These are phyloP conservation scores for Xestia c-nigrum DNA, from an alignment of 2,888 invertebrate genomes.

Conservation along the genomic window DNA sequence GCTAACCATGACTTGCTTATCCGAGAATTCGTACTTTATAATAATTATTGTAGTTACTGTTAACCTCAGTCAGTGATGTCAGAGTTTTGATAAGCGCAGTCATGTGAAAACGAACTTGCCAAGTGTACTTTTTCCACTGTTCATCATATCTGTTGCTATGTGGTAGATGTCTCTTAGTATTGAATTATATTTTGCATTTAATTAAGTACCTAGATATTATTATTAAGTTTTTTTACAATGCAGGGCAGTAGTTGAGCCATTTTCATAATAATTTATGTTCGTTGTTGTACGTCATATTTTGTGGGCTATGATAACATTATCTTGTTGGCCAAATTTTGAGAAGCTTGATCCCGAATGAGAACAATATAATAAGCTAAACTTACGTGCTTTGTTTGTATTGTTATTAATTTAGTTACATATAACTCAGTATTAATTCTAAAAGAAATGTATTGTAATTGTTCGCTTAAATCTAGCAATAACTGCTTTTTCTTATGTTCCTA, in stretches of 20 bases:
- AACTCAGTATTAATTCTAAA: slow-evolving; percentile 62
- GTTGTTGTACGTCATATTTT: slow-evolving; percentile 25
- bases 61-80: slow-evolving; percentile 67
- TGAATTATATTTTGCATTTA: slow-evolving; percentile 57
- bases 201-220: slow-evolving; percentile 33
- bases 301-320: slow-evolving; percentile 29
- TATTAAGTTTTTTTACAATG: slow-evolving; percentile 14
- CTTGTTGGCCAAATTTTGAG: slow-evolving; percentile 15
- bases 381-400: slow-evolving; percentile 56
- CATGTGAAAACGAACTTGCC: slow-evolving; percentile 64
- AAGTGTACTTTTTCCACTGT: slow-evolving; percentile 47
- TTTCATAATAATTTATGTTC: background rate
- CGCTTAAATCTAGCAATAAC: slow-evolving; percentile 35
- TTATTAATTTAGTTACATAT: slow-evolving; percentile 50
- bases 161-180: slow-evolving; percentile 48
- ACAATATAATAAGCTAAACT: slow-evolving; percentile 34
- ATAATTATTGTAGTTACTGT: slow-evolving; percentile 58
- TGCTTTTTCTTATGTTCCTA: slow-evolving; percentile 61
- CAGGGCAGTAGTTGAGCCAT: slow-evolving; percentile 12
- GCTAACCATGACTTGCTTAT: slow-evolving; percentile 60
- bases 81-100: slow-evolving; percentile 67
- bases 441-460: slow-evolving; percentile 48
- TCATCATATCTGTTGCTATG: slow-evolving; percentile 41
- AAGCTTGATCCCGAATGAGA: slow-evolving; percentile 14
- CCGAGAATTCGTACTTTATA: slow-evolving; percentile 57